phyloP scores from a whole-genome alignment of 2,113 vertebrate species.

The Pseudopodoces humilis region DNA sequence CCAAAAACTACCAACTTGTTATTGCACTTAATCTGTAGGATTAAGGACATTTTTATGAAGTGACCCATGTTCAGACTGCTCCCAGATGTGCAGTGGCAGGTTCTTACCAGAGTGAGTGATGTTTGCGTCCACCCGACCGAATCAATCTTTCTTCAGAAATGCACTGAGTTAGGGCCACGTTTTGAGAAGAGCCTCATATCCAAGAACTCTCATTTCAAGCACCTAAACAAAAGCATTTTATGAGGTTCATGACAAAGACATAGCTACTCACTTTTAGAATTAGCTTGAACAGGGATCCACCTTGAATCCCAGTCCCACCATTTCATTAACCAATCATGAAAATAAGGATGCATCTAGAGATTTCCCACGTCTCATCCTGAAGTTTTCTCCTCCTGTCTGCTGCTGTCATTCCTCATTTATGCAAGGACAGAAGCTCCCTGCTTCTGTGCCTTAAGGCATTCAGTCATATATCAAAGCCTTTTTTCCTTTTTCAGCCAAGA shows the following conservation, averaged over 20 bases:
- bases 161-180: neutral
- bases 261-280: neutral
- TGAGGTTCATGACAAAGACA: neutral
- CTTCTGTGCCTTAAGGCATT: neutral
- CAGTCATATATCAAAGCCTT: neutral
- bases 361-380: neutral
- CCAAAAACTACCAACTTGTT: neutral
- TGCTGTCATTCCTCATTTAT: neutral
- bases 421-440: neutral
- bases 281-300: neutral
- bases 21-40: neutral
- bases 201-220: neutral
- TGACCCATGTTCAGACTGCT: neutral
- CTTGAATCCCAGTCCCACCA: neutral
- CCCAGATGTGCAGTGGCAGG: neutral
- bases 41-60: neutral
- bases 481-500: neutral
- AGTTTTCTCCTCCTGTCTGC: neutral
- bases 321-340: neutral
- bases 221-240: neutral
- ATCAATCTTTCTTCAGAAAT: neutral
- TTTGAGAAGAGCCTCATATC: neutral
- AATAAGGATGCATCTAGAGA: neutral
- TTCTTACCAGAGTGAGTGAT: neutral
- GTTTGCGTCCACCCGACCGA: neutral